Conservation (phyloP, 2,113 vertebrate species). For the Chascanopsetta lugubris region DNA sequence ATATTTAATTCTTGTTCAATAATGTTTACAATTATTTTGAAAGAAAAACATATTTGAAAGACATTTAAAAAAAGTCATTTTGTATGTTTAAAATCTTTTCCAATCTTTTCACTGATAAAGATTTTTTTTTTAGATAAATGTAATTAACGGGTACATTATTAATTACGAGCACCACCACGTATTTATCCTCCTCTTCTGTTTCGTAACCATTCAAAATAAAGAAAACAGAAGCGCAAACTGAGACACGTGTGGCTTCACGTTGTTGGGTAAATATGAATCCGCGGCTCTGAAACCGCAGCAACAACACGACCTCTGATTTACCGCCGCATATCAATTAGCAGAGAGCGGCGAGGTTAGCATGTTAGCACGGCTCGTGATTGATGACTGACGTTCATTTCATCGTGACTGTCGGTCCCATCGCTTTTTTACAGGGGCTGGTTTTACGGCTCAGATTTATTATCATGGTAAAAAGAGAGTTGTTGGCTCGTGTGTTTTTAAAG, state of each 20-base stretch:
- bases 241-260: neutral
- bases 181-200: no score
- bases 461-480: constrained; percentile 67
- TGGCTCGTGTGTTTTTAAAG: no score
- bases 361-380: constrained; percentile 64
- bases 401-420: constrained; percentile 68
- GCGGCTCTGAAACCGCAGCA: constrained; percentile 17
- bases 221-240: neutral
- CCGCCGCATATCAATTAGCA: constrained; percentile 65
- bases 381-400: constrained; percentile 73
- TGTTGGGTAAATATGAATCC: constrained; percentile 13
- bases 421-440: constrained; percentile 62
- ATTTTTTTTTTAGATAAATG: neutral
- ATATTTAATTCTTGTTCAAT: no score
- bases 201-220: neutral
- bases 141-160: neutral
- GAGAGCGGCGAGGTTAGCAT: constrained; percentile 49
- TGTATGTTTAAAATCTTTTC: neutral
- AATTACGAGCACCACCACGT: no score
- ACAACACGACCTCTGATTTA: constrained; percentile 62
- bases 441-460: constrained; percentile 72
- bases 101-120: neutral
- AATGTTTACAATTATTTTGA: no score
- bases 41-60: neutral
- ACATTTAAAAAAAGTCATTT: neutral